Evolutionary conservation across 2,888 invertebrate species (phyloP).

Genomic region (Acleris laterana): DNA sequence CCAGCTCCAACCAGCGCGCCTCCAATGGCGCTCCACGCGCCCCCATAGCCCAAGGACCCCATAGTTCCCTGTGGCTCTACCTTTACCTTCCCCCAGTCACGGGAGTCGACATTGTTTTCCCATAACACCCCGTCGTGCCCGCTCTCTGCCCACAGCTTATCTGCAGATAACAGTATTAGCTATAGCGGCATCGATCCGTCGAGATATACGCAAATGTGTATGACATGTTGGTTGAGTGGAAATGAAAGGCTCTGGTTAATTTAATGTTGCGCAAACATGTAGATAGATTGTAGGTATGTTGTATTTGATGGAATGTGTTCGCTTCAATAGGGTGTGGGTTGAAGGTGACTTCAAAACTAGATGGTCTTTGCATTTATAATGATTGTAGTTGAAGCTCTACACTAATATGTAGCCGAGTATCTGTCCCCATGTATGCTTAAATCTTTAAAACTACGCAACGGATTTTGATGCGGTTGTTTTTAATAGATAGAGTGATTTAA

Average conservation of each 20-base stretch:
- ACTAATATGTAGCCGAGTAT: no score
- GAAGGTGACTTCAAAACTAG: not conserved
- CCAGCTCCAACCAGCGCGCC: constrained; percentile 74
- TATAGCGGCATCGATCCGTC: constrained; percentile 70
- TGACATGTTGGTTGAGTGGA: constrained; percentile 11
- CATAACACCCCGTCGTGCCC: constrained; percentile 59
- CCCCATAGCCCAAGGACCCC: constrained; percentile 52
- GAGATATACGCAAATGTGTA: constrained; percentile 43
- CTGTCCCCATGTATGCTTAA: no score
- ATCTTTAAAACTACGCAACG: no score
- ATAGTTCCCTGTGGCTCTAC: constrained; percentile 46
- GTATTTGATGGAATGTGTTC: constrained; percentile 9
- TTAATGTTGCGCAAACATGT: constrained; percentile 20
- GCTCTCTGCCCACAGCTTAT: constrained; percentile 73
- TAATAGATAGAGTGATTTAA: no score
- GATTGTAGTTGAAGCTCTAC: no score
- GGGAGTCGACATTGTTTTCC: constrained; percentile 42
- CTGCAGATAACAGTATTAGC: constrained; percentile 78
- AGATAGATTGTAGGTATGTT: not conserved
- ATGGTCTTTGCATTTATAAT: no score
- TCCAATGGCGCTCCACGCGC: constrained; percentile 69
- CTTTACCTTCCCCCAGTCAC: constrained; percentile 31
- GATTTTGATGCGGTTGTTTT: no score
- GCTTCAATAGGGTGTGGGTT: constrained; percentile 1
- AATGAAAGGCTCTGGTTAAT: constrained; percentile 28